Percentiles rank a stretch among this genome's conserved stretches.
Evolutionary conservation across 2,797 vertebrate genomes (phyloP).

Genomic region (Eleutherodactylus coqui): DNA sequence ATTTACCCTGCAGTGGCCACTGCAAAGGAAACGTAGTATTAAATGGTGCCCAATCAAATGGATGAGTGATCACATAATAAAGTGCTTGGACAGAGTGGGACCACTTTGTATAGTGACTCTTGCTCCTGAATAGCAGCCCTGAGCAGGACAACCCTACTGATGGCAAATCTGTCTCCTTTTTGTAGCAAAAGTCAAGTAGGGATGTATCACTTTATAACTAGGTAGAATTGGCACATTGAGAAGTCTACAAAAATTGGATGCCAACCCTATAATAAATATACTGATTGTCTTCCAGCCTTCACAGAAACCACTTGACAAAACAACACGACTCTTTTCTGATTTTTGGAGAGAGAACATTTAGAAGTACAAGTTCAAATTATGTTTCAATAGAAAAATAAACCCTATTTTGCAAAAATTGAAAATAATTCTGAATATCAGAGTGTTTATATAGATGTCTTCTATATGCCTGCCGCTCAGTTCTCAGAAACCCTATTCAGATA

Average conservation of each 20-base stretch:
- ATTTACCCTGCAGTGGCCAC: no score
- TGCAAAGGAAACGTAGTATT: no score
- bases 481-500: constrained; percentile 1
- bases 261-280: neutral
- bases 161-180: no score
- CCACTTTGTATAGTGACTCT: no score
- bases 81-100: no score
- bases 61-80: no score
- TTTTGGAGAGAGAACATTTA: neutral
- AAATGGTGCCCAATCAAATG: no score
- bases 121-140: no score
- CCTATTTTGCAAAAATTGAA: neutral
- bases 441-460: constrained; percentile 8
- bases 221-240: neutral
- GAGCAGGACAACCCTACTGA: no score
- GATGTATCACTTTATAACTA: neutral
- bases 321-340: neutral
- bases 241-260: no score
- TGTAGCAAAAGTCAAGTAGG: neutral
- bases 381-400: neutral
- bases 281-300: neutral
- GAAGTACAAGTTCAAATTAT: neutral
- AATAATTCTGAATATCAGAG: neutral
- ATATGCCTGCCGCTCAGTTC: neutral
- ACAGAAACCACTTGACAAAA: no score